A percentile compares a stretch with the other conserved stretches of the same genome.
Evolutionary conservation across 2,113 vertebrate species (phyloP).

Genomic region (Eretmochelys imbricata): DNA sequence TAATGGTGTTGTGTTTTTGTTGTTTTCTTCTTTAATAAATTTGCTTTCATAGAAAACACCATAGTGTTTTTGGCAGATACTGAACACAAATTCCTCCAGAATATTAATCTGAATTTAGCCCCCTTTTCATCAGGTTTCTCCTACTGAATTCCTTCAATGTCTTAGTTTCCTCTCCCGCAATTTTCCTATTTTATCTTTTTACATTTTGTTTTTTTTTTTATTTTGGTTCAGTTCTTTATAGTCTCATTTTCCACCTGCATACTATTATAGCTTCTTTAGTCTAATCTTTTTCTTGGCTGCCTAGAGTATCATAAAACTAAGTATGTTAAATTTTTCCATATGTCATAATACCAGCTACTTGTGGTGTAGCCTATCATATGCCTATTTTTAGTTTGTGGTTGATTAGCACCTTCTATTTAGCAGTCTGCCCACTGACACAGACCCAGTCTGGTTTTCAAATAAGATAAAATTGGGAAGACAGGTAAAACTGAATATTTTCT

Average conservation of each 20-base stretch:
- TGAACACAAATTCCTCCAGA: slow-evolving; percentile 7
- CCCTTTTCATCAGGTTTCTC: neutral
- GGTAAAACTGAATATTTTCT: neutral
- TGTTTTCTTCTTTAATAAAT: slow-evolving; percentile 31
- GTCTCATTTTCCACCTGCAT: slow-evolving; percentile 21
- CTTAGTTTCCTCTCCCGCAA: neutral
- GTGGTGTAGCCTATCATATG: neutral
- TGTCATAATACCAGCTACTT: neutral
- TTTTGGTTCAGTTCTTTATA: neutral
- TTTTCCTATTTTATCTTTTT: slow-evolving; percentile 2
- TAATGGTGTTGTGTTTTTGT: neutral
- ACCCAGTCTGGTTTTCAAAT: neutral
- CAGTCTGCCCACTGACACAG: neutral
- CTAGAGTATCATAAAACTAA: neutral
- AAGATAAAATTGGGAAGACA: neutral
- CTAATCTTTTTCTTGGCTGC: neutral
- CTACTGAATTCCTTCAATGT: slow-evolving; percentile 22
- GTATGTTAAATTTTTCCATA: neutral
- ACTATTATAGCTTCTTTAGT: neutral
- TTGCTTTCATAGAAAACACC: slow-evolving; percentile 31
- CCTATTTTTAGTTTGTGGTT: neutral
- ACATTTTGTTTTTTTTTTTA: neutral
- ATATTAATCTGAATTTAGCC: slow-evolving; percentile 44
- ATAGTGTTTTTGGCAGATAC: slow-evolving; percentile 24
- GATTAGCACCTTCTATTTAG: neutral